Percentiles rank a stretch among this genome's conserved stretches.
phyloP scores from a whole-genome alignment of 2,113 vertebrate species.

The Herpetotheres cachinnans region DNA sequence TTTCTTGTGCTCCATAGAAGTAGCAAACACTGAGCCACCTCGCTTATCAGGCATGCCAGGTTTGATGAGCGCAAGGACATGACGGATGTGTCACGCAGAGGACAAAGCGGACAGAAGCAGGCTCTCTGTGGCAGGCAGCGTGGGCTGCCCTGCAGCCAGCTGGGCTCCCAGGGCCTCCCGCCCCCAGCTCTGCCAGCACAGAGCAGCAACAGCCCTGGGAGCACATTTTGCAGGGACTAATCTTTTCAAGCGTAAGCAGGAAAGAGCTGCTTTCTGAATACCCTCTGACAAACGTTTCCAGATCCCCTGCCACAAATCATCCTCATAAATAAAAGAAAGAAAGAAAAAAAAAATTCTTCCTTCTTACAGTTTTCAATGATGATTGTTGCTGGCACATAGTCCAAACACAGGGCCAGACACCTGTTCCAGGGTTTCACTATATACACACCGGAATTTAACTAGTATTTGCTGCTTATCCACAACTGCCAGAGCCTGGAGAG shows the following conservation, averaged over 20 bases:
- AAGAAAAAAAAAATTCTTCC: neutral
- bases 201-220: neutral
- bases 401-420: neutral
- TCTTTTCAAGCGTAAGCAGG: neutral
- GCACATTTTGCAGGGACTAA: fast-evolving
- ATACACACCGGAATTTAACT: neutral
- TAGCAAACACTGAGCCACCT: neutral
- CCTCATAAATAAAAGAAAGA: neutral
- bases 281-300: neutral
- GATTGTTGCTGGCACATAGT: neutral
- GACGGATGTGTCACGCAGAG: neutral
- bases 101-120: neutral
- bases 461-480: neutral
- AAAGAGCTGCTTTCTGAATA: neutral
- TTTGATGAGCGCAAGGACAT: neutral
- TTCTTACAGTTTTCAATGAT: neutral
- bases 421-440: neutral
- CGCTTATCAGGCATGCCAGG: neutral
- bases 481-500: neutral
- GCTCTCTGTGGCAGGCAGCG: neutral
- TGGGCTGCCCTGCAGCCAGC: neutral
- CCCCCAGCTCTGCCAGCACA: fast-evolving
- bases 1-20: neutral
- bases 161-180: neutral
- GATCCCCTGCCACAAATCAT: neutral